Base-by-base conservation (phyloP, 2,888 invertebrate genomes). In the Philereme transversata region DNA sequence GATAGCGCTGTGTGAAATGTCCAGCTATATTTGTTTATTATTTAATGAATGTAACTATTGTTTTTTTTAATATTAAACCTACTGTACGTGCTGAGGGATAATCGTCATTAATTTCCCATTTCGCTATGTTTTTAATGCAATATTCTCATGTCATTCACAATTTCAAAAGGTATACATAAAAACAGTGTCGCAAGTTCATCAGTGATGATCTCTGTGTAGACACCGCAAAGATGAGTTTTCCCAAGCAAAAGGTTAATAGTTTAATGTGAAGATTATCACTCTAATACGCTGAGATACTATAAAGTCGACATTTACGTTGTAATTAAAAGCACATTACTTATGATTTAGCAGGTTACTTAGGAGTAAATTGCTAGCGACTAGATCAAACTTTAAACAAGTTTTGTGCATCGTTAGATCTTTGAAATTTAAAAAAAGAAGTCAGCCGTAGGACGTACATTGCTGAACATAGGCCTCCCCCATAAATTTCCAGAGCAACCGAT, bases 161-260 rank as follows among this genome's bases (percentile, higher is more conserved):
- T 59, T 67, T 51, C 22, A 57, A 69, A 62, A 60, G 63, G 60
- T 57, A 51, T n/a, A 22, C 22, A 22, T 60, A 63, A 51, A 63
- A 58, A 58, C 62, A 54, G 59, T 86, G 82, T 84, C 76, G 83
- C 78, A 85, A 86, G 73, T 35, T 41, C 57, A 60, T 51, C 57
- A 51, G 51, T 46, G 61, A 50, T 57, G 52, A 35, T 22, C 46
- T 61, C 46, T 61, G 43, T 60, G 63, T 64, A 38, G 43, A 57
- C 58, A 61, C 46, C 43, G 8, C 40, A 35, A 5, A 64, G 74
- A 69, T 48, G 44, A n/a, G 75, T 82, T 79, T 87, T 87, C 87
- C 77, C 84, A 84, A 72, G 80, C 77, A 65, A 85, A 83, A 87
- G 87, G 85, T 87, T 86, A 87, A 83, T 83, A 79, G 79, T 84